phyloP scores from a whole-genome alignment of 2,888 invertebrate species.

The Hyposoter didymator region DNA sequence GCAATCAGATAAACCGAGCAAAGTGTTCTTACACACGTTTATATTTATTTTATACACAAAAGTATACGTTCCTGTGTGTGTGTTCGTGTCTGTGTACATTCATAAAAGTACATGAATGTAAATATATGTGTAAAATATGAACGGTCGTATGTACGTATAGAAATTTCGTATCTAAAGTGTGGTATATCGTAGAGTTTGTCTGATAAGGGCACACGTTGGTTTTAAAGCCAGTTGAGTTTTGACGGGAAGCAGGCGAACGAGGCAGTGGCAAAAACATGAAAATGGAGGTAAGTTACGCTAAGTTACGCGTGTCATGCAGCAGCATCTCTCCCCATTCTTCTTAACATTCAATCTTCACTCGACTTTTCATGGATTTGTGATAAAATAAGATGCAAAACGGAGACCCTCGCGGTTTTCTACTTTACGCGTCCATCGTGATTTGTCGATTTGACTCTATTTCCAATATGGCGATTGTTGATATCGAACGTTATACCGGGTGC shows the following conservation, averaged over 20 bases:
- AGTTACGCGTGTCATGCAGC: neutral
- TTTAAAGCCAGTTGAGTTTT: constrained; percentile 59
- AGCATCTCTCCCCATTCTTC: constrained; percentile 11
- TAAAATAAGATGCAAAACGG: neutral
- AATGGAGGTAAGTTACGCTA: constrained; percentile 76
- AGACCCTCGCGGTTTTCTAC: neutral
- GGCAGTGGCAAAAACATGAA: constrained; percentile 75
- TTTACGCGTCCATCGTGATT: neutral
- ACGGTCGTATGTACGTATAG: constrained; percentile 14
- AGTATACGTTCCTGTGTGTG: neutral
- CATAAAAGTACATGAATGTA: constrained; percentile 7
- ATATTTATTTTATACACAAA: neutral
- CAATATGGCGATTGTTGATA: constrained; percentile 6
- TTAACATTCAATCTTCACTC: neutral
- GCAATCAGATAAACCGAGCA: constrained; percentile 71
- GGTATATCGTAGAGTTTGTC: constrained; percentile 65
- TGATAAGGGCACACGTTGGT: constrained; percentile 68
- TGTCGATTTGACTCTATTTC: neutral
- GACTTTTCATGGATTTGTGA: too few relatives aligned
- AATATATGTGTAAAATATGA: constrained; percentile 34
- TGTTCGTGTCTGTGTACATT: neutral
- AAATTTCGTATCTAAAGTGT: constrained; percentile 62
- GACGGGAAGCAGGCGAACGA: constrained; percentile 53
- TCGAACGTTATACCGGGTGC: neutral
- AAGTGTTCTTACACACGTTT: constrained; percentile 33